Percentiles rank a stretch among this genome's conserved stretches.
Conservation (phyloP, 2,113 vertebrate genomes). For the Stictonetta naevosa region DNA sequence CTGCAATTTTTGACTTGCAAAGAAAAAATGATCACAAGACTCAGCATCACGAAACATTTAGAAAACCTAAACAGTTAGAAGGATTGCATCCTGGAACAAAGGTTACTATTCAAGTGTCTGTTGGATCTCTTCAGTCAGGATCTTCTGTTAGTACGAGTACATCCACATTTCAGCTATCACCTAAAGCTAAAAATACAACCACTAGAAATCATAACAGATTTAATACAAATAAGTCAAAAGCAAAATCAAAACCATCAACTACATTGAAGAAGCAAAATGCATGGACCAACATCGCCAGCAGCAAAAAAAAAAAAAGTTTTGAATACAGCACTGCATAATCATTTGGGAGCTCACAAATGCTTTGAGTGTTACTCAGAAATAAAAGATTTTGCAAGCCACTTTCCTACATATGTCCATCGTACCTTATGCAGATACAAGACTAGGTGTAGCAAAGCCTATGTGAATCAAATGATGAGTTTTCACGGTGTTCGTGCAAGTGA, state of each 20-base stretch:
- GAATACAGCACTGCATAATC: conserved; percentile 83
- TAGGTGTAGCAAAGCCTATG: conserved; percentile 92
- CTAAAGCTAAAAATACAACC: conserved; percentile 69
- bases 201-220: conserved; percentile 69
- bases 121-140: conserved; percentile 79
- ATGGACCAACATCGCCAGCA: conserved; percentile 48
- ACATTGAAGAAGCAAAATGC: conserved; percentile 77
- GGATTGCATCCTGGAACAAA: conserved; percentile 97
- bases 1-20: conserved; percentile 95
- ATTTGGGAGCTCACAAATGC: conserved; percentile 81
- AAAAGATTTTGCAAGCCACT: conserved; percentile 89
- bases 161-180: conserved; percentile 77
- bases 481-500: conserved; percentile 88
- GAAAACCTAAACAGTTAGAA: conserved; percentile 92
- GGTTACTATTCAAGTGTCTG: conserved; percentile 95
- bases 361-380: conserved; percentile 89
- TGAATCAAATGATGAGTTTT: conserved; percentile 94
- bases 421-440: conserved; percentile 92
- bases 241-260: conserved; percentile 77
- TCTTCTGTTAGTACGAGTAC: conserved; percentile 70
- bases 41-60: conserved; percentile 92
- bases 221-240: conserved; percentile 72
- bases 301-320: conserved; percentile 72
- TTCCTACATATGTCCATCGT: conserved; percentile 86
- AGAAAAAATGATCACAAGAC: conserved; percentile 93